phyloP scores from a whole-genome alignment of 2,113 vertebrate genomes.

The Zapornia atra region DNA sequence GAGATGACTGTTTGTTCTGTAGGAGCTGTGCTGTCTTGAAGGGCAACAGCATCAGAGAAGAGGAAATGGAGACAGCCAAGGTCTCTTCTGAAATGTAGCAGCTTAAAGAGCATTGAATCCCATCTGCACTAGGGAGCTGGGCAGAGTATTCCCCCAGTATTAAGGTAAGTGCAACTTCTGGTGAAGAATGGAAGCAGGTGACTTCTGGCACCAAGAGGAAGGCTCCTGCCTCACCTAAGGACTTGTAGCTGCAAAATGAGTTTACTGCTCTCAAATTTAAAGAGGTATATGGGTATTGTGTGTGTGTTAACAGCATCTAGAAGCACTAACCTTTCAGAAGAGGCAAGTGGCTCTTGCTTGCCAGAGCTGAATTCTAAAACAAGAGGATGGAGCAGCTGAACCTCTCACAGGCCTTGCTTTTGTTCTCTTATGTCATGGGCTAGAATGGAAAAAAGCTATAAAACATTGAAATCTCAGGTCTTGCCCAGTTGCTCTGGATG shows the following conservation, averaged over 20 bases:
- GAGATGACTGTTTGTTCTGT: background rate
- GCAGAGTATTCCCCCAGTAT: fast-evolving
- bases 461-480: background rate
- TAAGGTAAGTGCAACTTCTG: background rate
- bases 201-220: background rate
- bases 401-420: background rate
- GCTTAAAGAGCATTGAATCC: background rate
- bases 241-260: background rate
- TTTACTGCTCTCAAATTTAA: background rate
- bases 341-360: background rate
- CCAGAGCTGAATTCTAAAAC: background rate
- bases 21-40: background rate
- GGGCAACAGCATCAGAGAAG: background rate
- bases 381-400: background rate
- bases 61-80: fast-evolving
- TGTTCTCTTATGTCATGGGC: background rate
- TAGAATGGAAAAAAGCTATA: background rate
- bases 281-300: fast-evolving
- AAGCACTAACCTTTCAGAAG: background rate
- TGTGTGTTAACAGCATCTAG: background rate
- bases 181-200: background rate
- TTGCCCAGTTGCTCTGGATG: background rate
- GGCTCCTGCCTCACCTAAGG: background rate
- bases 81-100: background rate
- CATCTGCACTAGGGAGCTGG: fast-evolving